These are phyloP conservation scores for Nineta flava DNA, from an alignment of 2,888 invertebrate species.

Conservation along the genomic window DNA sequence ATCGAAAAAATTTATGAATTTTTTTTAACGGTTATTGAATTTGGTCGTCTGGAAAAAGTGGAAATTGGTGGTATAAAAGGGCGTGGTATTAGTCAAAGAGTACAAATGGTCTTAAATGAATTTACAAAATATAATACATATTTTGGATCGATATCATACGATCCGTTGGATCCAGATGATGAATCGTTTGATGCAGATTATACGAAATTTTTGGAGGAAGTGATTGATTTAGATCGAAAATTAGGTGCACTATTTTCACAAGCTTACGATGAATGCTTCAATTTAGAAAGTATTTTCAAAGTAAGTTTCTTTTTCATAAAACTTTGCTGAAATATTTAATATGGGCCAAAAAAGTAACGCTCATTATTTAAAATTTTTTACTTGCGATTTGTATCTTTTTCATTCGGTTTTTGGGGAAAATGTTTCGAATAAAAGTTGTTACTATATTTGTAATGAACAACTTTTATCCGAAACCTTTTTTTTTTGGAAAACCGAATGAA, in stretches of 20 bases:
- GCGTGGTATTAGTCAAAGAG: slow-evolving; percentile 9
- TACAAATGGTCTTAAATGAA: slow-evolving; percentile 17
- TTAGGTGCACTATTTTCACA: slow-evolving; percentile 66
- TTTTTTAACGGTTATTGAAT: slow-evolving; percentile 63
- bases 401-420: too few species aligned
- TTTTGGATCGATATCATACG: slow-evolving; percentile 45
- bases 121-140: slow-evolving; percentile 25
- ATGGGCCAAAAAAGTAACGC: too few species aligned
- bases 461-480: too few species aligned
- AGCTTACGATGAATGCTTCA: slow-evolving; percentile 65
- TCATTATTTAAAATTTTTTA: too few species aligned
- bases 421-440: too few species aligned
- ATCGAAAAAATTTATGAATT: slow-evolving; percentile 49
- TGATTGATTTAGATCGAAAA: slow-evolving; percentile 57
- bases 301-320: slow-evolving; percentile 26
- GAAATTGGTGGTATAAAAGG: slow-evolving; percentile 28
- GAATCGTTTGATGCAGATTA: slow-evolving; percentile 48
- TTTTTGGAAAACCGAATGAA: too few species aligned
- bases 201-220: slow-evolving; percentile 38
- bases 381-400: too few species aligned
- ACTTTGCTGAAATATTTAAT: too few species aligned
- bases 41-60: slow-evolving; percentile 68
- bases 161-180: slow-evolving; percentile 57
- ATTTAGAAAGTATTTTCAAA: slow-evolving; percentile 44
- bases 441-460: too few species aligned